Percentiles rank a stretch among this genome's conserved stretches.
Conservation (phyloP, 2,113 vertebrate genomes). For the Craseonycteris thonglongyai region DNA sequence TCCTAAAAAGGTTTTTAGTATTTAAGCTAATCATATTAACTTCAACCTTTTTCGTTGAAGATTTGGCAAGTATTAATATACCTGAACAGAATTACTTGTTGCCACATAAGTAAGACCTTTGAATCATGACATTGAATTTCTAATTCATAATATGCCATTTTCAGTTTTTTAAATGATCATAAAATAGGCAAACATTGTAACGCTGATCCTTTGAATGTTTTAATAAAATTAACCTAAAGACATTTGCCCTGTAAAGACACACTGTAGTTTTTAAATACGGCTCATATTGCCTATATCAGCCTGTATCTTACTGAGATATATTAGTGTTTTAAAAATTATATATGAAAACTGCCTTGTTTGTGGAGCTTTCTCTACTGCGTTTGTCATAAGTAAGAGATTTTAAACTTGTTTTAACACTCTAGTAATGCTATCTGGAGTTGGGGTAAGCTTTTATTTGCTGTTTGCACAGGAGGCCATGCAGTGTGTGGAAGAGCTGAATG, state of each 20-base stretch:
- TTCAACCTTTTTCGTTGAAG: too few relatives aligned
- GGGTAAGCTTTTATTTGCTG: not conserved
- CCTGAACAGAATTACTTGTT: not conserved
- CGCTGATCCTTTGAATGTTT: too few relatives aligned
- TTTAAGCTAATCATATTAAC: not conserved
- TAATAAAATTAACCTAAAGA: not conserved
- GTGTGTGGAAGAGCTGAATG: slow-evolving; percentile 91
- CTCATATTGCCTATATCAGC: not conserved
- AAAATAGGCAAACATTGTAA: not conserved
- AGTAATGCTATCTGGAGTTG: not conserved
- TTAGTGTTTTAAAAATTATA: not conserved
- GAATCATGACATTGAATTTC: not conserved
- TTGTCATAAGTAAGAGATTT: not conserved
- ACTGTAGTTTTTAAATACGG: not conserved
- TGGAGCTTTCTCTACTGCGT: not conserved
- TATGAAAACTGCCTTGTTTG: not conserved
- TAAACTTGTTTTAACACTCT: not conserved
- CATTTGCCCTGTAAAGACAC: not conserved
- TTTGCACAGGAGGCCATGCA: slow-evolving; percentile 91
- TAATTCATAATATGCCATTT: not conserved
- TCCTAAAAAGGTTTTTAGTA: not conserved
- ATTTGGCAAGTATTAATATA: not conserved
- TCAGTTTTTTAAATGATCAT: not conserved
- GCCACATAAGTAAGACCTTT: not conserved
- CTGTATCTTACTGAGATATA: not conserved